Base-by-base conservation (phyloP, 1,140 invertebrate species). In the Antheraea mylitta region DNA sequence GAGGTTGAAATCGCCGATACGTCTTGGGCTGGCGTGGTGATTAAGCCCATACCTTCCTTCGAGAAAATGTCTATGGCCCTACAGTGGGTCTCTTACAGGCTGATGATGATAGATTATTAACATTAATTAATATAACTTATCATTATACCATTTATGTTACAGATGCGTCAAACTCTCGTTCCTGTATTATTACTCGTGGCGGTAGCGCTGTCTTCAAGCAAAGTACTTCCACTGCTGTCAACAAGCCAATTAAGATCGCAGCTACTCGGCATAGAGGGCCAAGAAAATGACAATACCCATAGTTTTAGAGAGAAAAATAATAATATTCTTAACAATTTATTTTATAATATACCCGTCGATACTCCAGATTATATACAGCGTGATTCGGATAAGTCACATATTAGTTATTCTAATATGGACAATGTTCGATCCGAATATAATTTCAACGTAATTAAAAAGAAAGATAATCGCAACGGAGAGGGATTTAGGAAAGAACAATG, bases 401-500 rank as follows among this genome's bases (percentile, higher is more conserved):
- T 53, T 69, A 76, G 64, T 68, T 79, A 78, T 67, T 38, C 62
- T 13, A 74, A 70, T 58, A 64, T 16, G 58, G 79, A 80, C 61
- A 80, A 80, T 79, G 79, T 79, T 72, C 62, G 58, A 62, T 71
- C 70, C 9, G 62, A 75, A 36, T 74, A 81, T 38, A 68, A 73
- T 68, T 70, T 73, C 16, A 81, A 75, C 69, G 63, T 60, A 22
- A 58, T 76, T 18, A 80, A 79, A 58, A 81, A 83, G 68, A 76
- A 81, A 42, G 78, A 83, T 18, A 84, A 79, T 63, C 81, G 82
- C 58, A 75, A 86, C 42, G 82, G 81, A 36, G 77, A 87, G 59
- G 85, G 88, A 5, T 87, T 78, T 67, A 71, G 86, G 62, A 84
- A 89, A 84, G 80, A 90, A 73, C 88, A 90, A 72, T 89, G 88